Base-by-base conservation (phyloP, 2,888 invertebrate species). In the Harmothoe impar region DNA sequence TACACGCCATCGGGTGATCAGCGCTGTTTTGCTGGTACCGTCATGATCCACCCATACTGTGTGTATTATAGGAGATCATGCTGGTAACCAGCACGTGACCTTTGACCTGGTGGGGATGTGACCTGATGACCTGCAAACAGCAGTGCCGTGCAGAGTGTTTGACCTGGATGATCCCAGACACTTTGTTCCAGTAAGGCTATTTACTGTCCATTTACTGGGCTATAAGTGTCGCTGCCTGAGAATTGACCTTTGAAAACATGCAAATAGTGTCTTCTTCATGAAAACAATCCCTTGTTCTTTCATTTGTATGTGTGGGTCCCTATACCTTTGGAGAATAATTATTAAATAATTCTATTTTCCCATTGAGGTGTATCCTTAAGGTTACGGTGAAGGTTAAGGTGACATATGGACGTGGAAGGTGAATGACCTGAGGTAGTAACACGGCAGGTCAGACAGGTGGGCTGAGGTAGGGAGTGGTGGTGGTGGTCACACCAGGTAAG, bases 401-500 rank as follows among this genome's bases (percentile, higher is more conserved):
- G 72, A 72, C 72, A 72, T 72, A 72, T 62, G 62, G 62, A 20
- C 3, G 5, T 7, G 25, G 25, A 15, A 72, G 72, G 72, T 25
- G 72, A 15, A 3, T 72, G 72, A 72, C 72, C 72, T 72, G 29
- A 29, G 72, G 25, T 15, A 15, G 72, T 72, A 29, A 72, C 72
- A 29, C 72, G 29, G 72, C 72, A 72, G 72, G 72, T 72, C 72
- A 72, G 72, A 15, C 72, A 72, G 72, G 72, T 72, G 72, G 72
- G 72, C 25, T 29, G 25, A 29, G 72, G 72, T 72, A 29, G 31
- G 62, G 5, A 43, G 5, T 43, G 31, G 81, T 35, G 81, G 43
- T 12, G 31, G 81, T 35, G 81, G 43, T 12, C 43, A 35, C 72
- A 29, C 31, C 72, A 72, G 72, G 72, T 72, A 72, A 72, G 62